Evolutionary conservation across 2,113 vertebrate species (phyloP).

Genomic region (Chlamydotis undulata): DNA sequence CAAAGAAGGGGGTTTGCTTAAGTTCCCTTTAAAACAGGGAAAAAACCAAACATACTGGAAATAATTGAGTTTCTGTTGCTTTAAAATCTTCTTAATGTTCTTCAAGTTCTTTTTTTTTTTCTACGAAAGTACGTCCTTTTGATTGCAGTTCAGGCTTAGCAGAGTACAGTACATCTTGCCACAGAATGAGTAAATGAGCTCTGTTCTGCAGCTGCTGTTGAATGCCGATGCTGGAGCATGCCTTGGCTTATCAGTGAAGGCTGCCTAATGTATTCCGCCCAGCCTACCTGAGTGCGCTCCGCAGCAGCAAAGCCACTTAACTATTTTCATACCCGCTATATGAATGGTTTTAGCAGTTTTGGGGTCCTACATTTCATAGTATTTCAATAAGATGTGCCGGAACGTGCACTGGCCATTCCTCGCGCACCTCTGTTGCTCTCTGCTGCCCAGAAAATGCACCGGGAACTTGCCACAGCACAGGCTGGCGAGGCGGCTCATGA

Average conservation of each 20-base stretch:
- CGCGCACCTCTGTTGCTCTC: not conserved
- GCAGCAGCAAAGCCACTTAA: constrained; percentile 22
- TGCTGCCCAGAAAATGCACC: not conserved
- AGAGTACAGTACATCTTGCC: constrained; percentile 48
- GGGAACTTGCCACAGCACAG: not conserved
- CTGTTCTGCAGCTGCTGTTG: constrained; percentile 49
- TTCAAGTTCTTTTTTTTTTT: constrained; percentile 16
- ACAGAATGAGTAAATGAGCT: constrained; percentile 50
- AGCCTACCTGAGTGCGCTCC: constrained; percentile 26
- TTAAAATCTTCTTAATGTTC: constrained; percentile 57
- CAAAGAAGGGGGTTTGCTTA: not conserved
- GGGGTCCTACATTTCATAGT: not conserved
- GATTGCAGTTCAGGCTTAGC: constrained; percentile 43
- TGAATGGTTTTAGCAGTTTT: not conserved
- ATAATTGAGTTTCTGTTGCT: constrained; percentile 54
- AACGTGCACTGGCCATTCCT: not conserved
- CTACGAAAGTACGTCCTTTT: constrained; percentile 17
- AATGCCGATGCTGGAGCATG: constrained; percentile 45
- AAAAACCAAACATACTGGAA: constrained; percentile 5
- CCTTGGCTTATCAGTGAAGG: constrained; percentile 37
- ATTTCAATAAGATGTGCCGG: not conserved
- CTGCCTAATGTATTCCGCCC: constrained; percentile 44
- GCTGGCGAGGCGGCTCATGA: not conserved
- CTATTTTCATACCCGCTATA: not conserved
- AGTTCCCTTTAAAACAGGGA: not conserved